A percentile compares a stretch with the other conserved stretches of the same genome.
Evolutionary conservation across 2,113 vertebrate genomes (phyloP).

Genomic region (Romanogobio albipinnatus): DNA sequence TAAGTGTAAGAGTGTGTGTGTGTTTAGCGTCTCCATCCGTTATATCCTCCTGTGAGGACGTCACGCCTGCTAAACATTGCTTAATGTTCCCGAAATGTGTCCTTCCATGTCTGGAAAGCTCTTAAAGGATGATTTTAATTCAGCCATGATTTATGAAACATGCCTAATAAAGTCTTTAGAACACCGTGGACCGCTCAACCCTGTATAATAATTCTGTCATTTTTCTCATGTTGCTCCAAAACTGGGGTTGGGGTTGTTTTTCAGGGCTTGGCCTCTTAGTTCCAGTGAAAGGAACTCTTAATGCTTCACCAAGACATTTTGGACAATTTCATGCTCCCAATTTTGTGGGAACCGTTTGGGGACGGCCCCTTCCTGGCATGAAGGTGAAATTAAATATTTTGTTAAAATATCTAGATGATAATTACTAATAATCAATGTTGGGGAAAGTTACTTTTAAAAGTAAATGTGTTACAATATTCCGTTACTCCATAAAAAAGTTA

Average conservation of each 20-base stretch:
- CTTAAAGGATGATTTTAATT: neutral
- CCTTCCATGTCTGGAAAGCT: neutral
- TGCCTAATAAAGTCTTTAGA: neutral
- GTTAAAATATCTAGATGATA: neutral
- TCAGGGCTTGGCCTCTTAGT: no score
- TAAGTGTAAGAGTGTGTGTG: neutral
- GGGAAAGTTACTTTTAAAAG: no score
- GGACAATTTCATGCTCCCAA: no score
- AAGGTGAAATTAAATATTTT: neutral
- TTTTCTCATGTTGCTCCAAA: neutral
- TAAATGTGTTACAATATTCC: no score
- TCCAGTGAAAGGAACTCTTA: no score
- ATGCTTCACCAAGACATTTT: no score
- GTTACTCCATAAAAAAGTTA: no score
- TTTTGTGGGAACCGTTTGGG: no score
- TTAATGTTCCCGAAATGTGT: constrained; percentile 13
- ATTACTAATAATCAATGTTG: neutral
- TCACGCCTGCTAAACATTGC: neutral
- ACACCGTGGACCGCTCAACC: neutral
- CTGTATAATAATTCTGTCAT: neutral
- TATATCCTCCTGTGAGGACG: constrained; percentile 14
- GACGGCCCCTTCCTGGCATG: neutral
- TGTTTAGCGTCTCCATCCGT: constrained; percentile 2
- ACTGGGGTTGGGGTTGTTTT: neutral
- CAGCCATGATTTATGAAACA: constrained; percentile 19